Evolutionary conservation across 1,140 invertebrate species (phyloP).

Genomic region (Saccostrea echinata): DNA sequence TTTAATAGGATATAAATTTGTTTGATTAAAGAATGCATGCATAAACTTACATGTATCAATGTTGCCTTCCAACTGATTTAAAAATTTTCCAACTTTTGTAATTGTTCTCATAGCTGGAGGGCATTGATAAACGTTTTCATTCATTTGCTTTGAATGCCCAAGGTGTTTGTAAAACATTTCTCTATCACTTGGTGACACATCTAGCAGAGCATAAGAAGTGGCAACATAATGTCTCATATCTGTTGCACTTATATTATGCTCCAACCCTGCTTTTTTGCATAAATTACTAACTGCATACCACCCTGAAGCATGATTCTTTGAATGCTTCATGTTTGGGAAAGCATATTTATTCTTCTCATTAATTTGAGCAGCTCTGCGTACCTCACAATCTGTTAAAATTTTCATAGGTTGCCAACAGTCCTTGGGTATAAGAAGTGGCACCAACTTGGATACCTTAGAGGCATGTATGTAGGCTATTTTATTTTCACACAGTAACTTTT

Average conservation of each 20-base stretch:
- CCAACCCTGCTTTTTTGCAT: conserved; percentile 7
- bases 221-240: conserved; percentile 55
- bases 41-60: too few species aligned
- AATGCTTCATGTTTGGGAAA: conserved; percentile 53
- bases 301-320: conserved; percentile 55
- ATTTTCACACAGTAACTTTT: not conserved
- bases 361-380: conserved; percentile 13
- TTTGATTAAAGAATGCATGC: too few species aligned
- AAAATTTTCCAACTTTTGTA: conserved; percentile 46
- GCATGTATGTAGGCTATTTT: conserved; percentile 17
- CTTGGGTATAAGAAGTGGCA: too few species aligned
- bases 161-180: conserved; percentile 57
- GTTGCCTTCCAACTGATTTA: not conserved
- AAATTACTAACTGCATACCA: too few species aligned
- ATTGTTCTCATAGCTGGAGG: conserved; percentile 52
- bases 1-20: too few species aligned
- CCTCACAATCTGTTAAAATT: too few species aligned
- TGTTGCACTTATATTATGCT: conserved; percentile 51
- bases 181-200: conserved; percentile 54
- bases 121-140: conserved; percentile 60
- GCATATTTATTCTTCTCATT: conserved; percentile 46
- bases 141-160: conserved; percentile 55
- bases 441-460: not conserved
- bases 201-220: conserved; percentile 46
- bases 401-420: too few species aligned